phyloP scores from a whole-genome alignment of 2,113 vertebrate species.

The Urocitellus parryii region DNA sequence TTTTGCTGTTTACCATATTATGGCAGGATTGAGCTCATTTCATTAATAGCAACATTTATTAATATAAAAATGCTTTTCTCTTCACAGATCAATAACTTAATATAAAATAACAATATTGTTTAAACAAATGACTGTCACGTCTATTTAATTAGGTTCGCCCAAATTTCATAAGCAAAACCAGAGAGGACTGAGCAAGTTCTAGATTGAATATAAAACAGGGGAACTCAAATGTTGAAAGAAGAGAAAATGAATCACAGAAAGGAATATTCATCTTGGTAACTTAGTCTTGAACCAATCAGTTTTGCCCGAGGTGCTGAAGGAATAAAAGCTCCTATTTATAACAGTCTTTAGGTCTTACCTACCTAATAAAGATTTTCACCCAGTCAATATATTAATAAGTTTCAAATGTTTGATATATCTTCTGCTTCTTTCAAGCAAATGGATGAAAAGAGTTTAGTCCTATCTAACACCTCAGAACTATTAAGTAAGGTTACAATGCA shows the following conservation, averaged over 20 bases:
- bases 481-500: neutral
- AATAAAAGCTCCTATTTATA: neutral
- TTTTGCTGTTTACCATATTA: neutral
- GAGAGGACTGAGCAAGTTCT: neutral
- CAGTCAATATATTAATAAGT: neutral
- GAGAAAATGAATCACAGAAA: neutral
- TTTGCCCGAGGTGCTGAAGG: neutral
- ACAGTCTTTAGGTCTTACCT: neutral
- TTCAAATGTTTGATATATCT: neutral
- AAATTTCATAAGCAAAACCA: slow-evolving; percentile 45
- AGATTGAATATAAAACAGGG: slow-evolving; percentile 3
- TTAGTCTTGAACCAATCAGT: neutral
- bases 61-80: neutral
- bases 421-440: neutral
- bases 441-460: slow-evolving; percentile 9
- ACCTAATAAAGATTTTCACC: neutral
- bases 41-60: slow-evolving; percentile 1
- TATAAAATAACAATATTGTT: neutral
- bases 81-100: slow-evolving; percentile 4
- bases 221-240: slow-evolving; percentile 43
- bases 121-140: slow-evolving; percentile 10
- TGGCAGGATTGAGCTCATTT: neutral
- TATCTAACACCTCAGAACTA: neutral
- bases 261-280: neutral
- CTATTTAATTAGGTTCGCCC: neutral